These are phyloP conservation scores for Eristalis arbustorum DNA, from an alignment of 2,888 invertebrate genomes.

Conservation along the genomic window DNA sequence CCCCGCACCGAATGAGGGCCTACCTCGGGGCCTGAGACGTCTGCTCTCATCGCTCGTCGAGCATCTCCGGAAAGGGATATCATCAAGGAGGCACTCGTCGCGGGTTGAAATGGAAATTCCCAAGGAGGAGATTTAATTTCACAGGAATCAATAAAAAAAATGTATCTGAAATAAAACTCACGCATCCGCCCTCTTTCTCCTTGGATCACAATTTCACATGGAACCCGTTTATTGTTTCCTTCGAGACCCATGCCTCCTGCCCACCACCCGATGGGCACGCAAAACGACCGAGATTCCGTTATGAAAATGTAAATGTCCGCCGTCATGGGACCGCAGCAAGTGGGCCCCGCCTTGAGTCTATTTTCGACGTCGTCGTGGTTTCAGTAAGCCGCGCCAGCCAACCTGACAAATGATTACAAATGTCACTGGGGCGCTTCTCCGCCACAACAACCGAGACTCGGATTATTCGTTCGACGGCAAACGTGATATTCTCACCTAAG, in stretches of 20 bases:
- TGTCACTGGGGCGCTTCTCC: background rate
- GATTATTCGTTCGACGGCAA: slow-evolving; percentile 4
- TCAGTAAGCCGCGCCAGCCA: background rate
- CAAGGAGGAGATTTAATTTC: slow-evolving; percentile 54
- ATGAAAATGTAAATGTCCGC: background rate
- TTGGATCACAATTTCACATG: background rate
- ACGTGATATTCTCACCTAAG: slow-evolving; percentile 25
- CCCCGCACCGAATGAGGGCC: background rate
- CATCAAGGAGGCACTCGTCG: background rate
- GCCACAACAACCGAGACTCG: background rate
- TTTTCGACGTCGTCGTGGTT: background rate
- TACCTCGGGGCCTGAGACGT: background rate
- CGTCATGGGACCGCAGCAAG: background rate
- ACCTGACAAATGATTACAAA: slow-evolving; percentile 50
- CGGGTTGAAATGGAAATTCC: slow-evolving; percentile 29
- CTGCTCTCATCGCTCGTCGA: slow-evolving; percentile 20
- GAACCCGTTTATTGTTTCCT: background rate
- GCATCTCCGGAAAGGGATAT: slow-evolving; percentile 36
- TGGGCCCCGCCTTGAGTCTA: background rate
- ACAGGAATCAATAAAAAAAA: slow-evolving; percentile 49
- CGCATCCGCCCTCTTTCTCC: background rate
- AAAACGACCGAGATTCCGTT: background rate
- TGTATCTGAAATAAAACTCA: slow-evolving; percentile 35
- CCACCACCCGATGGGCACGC: background rate
- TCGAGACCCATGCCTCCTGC: background rate